Base-by-base conservation (phyloP, 2,797 vertebrate genomes). In the Mastacembelus armatus region DNA sequence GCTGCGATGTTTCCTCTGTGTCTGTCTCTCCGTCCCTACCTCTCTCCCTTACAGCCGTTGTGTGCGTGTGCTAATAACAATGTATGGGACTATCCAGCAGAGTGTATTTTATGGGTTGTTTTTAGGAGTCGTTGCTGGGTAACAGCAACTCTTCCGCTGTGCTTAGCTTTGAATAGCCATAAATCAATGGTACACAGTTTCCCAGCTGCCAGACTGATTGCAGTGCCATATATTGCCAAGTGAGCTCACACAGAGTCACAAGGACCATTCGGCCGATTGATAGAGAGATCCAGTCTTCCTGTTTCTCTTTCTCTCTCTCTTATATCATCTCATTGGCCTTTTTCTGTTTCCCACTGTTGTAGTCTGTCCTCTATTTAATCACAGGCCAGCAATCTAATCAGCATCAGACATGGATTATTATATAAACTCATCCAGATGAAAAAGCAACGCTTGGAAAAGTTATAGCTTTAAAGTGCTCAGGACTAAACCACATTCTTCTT, bases 101-200 rank as follows among this genome's bases (percentile, higher is more conserved):
- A 43, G 45, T 70, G 52, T 55, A 59, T 74, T 83, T 74, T 42
- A 77, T 60, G 26, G 79, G 63, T 67, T 83, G 74, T 74, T 84
- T 76, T 72, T n/a, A 21, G 27, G 42, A 66, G 48, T 65, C 77
- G 85, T 79, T 88, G 80, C 87, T 57, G 66, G 74, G 70, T 78
- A 73, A 87, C 72, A 52, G 57, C 38, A 65, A 54, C 47, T 63
- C 67, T 71, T 68, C 52, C 16, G 22, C 59, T 36, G 54, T 63
- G 62, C 74, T 72, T 65, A 43, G 83, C 74, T 74, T 77, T 68
- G 71, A 89, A 83, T 59, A 73, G 81, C 65, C 54, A 40, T 80
- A 86, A 88, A 90, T 90, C 87, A 79, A 69, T 61, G 57, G 52
- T 49, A 45, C 66, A 72, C 68, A 64, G 74, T 81, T 67, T 72